Base-by-base conservation (phyloP, 2,797 vertebrate genomes). In the Chelonia mydas region DNA sequence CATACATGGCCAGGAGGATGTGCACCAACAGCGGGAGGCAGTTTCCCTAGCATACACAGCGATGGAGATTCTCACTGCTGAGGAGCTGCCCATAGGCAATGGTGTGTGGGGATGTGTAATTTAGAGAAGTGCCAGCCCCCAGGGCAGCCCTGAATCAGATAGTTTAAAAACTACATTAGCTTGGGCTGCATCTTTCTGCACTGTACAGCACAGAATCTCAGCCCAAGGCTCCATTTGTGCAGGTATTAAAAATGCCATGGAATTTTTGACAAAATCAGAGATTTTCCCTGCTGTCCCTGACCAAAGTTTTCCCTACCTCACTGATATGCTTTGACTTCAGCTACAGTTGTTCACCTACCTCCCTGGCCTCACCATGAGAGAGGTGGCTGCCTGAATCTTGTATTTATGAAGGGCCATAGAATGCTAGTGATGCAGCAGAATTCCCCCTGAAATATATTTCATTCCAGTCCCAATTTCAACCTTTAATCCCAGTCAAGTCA, bases 201-300 rank as follows among this genome's bases (percentile, higher is more conserved):
- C 37, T 41, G 17, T 27, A 13, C 23, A 45, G 72, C 72, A 47
- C 41, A 76, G 11, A 76, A 47, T 76, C 41, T 76, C 41, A 47
- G 41, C 31, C 72, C 23, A 51, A 84, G 68, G 68, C 12, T 57
- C 80, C 6, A 47, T 50, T 78, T 90, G 33, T 0, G 0, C 17
- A 49, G 37, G 13, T 10, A 54, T 11, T 55, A 2, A 53, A 80
- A 77, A 41, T 49, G 37, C 3, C 1, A 1, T 10, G 4, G 5
- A 76, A 15, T n/a, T 84, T 84, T 53, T 82, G 15, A 84, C n/a
- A 80, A 87, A 92, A 79, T 59, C 2, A 76, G 78, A 1, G 79
- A n/a, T 53, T 89, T 77, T 15, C 11, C 51, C 1, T 0, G 6
- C 51, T 31, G 5, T 49, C 54, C 28, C 68, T 41, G 15, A 84